A percentile compares a stretch with the other conserved stretches of the same genome.
phyloP scores from a whole-genome alignment of 2,113 vertebrate genomes.

The Cheirogaleus medius region DNA sequence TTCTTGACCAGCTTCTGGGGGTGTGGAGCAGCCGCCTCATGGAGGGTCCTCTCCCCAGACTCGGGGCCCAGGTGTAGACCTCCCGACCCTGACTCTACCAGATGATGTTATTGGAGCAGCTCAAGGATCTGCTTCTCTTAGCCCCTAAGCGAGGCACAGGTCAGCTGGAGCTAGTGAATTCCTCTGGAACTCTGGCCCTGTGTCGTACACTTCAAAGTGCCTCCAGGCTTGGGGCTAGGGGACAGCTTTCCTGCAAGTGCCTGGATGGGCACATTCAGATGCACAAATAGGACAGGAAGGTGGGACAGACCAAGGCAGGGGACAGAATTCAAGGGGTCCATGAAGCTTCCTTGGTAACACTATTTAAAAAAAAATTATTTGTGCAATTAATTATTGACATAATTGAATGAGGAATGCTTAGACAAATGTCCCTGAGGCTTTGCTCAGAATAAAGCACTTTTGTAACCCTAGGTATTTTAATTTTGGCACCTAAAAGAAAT shows the following conservation, averaged over 20 bases:
- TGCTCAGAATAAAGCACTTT: neutral
- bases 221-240: neutral
- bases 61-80: slow-evolving; percentile 11
- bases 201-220: fast-evolving
- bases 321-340: neutral
- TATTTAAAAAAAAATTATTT: neutral
- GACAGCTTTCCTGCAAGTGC: neutral
- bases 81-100: neutral
- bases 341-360: neutral
- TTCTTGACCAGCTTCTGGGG: slow-evolving; percentile 49
- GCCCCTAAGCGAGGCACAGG: neutral
- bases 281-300: neutral
- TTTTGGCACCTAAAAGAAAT: neutral
- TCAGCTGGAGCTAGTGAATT: neutral
- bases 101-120: neutral
- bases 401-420: neutral
- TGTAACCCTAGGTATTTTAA: neutral
- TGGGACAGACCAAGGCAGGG: neutral
- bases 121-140: neutral
- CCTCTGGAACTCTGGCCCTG: neutral
- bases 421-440: neutral
- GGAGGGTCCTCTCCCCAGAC: neutral
- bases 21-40: neutral
- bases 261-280: neutral
- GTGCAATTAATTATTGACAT: neutral